These are phyloP conservation scores for Epirrita christyi DNA, from an alignment of 2,888 invertebrate genomes.

Conservation along the genomic window DNA sequence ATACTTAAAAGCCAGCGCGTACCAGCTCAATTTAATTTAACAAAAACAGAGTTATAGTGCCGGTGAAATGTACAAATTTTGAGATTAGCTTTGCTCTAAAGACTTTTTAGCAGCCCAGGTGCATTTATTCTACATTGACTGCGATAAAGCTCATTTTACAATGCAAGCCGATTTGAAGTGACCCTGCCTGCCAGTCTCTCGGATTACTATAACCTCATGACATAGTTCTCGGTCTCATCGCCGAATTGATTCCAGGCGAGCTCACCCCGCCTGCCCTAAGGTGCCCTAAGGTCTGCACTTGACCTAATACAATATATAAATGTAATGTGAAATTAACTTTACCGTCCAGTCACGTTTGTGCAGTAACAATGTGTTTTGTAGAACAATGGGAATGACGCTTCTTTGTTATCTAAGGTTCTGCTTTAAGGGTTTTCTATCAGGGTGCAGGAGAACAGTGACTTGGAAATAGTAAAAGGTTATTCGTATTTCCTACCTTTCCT, in stretches of 20 bases:
- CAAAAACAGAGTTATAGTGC: too few species aligned
- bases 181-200: slow-evolving; percentile 42
- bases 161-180: too few species aligned
- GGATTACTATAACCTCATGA: slow-evolving; percentile 77
- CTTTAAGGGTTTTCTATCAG: slow-evolving; percentile 8
- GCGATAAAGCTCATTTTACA: too few species aligned
- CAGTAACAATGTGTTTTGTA: slow-evolving; percentile 33
- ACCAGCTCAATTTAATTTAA: too few species aligned
- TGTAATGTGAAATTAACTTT: slow-evolving; percentile 37
- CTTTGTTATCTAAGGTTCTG: slow-evolving; percentile 23
- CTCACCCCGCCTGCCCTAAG: slow-evolving; percentile 51
- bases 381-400: slow-evolving; percentile 32
- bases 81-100: too few species aligned
- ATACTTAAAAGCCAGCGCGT: too few species aligned
- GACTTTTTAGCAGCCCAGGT: too few species aligned
- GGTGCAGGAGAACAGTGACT: slow-evolving; percentile 3
- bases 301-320: slow-evolving; percentile 36
- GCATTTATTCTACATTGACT: too few species aligned
- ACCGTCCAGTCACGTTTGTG: slow-evolving; percentile 44
- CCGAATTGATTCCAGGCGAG: slow-evolving; percentile 71
- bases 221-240: slow-evolving; percentile 68
- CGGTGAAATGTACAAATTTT: too few species aligned
- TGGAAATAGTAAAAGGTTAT: neutral
- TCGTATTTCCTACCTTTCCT: neutral
- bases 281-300: slow-evolving; percentile 47